phyloP scores from a whole-genome alignment of 2,113 vertebrate genomes.

The Menidia beryllina region DNA sequence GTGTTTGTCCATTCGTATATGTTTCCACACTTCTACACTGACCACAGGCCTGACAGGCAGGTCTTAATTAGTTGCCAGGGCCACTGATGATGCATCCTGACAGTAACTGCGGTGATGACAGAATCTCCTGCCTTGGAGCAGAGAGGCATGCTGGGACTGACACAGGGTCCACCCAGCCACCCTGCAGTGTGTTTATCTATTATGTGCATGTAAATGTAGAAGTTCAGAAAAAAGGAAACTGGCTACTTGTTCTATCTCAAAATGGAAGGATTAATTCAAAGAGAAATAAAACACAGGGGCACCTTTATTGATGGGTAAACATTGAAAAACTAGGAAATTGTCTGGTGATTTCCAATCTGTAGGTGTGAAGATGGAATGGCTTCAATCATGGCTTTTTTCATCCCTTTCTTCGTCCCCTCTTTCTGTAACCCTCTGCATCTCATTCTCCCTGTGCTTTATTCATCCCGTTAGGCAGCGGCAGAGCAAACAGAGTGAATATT shows the following conservation, averaged over 20 bases:
- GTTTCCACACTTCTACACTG: conserved; percentile 33
- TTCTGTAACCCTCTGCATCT: conserved; percentile 27
- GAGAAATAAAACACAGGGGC: conserved; percentile 10
- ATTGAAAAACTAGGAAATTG: conserved; percentile 57
- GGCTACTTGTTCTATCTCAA: conserved; percentile 42
- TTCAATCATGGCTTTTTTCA: conserved; percentile 59
- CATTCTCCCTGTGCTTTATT: conserved; percentile 26
- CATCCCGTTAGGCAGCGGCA: conserved; percentile 28
- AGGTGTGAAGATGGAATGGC: conserved; percentile 60
- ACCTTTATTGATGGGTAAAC: conserved; percentile 21
- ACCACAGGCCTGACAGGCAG: conserved; percentile 68
- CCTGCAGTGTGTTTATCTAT: conserved; percentile 34
- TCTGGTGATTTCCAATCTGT: conserved; percentile 56
- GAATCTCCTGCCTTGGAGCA: conserved; percentile 67
- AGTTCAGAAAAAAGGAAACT: conserved; percentile 41
- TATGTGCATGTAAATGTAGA: conserved; percentile 20
- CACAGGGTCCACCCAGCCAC: conserved; percentile 56
- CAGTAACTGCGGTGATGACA: conserved; percentile 70
- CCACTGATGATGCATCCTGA: conserved; percentile 68
- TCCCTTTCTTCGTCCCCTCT: conserved; percentile 9
- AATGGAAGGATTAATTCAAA: conserved; percentile 34
- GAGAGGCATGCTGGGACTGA: conserved; percentile 73
- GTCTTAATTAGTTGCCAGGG: conserved; percentile 74
- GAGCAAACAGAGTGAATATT: conserved; percentile 22
- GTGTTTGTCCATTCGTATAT: conserved; percentile 46